These are phyloP conservation scores for Panthera leo DNA, from an alignment of 2,113 vertebrate species.

Conservation along the genomic window DNA sequence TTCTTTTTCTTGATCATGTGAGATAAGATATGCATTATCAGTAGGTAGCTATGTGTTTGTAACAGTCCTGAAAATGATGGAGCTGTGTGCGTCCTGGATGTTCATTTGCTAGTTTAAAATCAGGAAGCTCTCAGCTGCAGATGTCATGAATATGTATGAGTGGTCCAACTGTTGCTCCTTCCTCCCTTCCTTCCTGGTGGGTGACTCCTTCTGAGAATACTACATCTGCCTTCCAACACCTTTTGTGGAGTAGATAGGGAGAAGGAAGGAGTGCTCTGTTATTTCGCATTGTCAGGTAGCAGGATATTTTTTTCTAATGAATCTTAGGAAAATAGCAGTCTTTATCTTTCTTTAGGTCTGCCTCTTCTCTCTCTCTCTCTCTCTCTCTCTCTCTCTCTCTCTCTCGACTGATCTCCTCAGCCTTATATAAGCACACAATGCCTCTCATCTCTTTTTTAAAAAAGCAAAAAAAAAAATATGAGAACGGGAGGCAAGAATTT, in stretches of 20 bases:
- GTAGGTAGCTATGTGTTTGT: background rate
- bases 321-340: background rate
- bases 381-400: no score
- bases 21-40: background rate
- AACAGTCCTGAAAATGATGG: background rate
- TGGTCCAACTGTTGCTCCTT: background rate
- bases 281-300: background rate
- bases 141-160: background rate
- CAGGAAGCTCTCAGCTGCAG: background rate
- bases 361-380: background rate
- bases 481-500: conserved; percentile 14
- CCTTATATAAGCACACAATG: background rate
- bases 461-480: background rate
- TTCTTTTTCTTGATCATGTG: background rate
- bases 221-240: background rate
- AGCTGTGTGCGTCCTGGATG: conserved; percentile 12
- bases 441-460: background rate
- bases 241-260: background rate
- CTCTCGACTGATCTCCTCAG: background rate
- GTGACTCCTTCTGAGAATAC: background rate
- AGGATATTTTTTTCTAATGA: background rate
- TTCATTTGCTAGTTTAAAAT: conserved; percentile 4
- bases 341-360: background rate
- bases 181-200: background rate
- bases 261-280: background rate